Percentiles rank a stretch among this genome's conserved stretches.
These are phyloP conservation scores for Austrofundulus limnaeus DNA, from an alignment of 2,113 vertebrate species.

Conservation along the genomic window DNA sequence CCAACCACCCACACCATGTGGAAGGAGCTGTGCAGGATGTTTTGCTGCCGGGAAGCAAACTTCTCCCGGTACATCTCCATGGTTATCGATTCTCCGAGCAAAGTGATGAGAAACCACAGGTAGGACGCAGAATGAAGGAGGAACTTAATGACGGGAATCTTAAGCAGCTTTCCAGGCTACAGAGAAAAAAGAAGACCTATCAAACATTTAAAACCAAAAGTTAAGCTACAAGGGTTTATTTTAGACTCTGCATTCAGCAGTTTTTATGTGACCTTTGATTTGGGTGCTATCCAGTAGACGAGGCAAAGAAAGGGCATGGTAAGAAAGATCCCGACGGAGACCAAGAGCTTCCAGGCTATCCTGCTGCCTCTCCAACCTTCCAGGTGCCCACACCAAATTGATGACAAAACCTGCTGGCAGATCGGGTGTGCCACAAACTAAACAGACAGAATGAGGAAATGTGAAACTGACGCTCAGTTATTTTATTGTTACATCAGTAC, in stretches of 20 bases:
- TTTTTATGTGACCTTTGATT: slow-evolving; percentile 80
- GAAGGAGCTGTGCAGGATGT: slow-evolving; percentile 85
- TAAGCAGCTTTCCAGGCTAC: slow-evolving; percentile 83
- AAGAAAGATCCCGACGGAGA: slow-evolving; percentile 85
- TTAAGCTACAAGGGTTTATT: not conserved
- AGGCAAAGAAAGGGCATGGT: slow-evolving; percentile 89
- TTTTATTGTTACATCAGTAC: not conserved
- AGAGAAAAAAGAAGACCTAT: slow-evolving; percentile 6
- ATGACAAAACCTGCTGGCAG: slow-evolving; percentile 92
- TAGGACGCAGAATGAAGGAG: slow-evolving; percentile 89
- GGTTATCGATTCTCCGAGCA: slow-evolving; percentile 86
- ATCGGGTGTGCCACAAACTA: slow-evolving; percentile 92
- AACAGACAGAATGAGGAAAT: slow-evolving; percentile 1
- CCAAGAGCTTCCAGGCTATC: slow-evolving; percentile 84
- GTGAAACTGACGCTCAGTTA: not conserved
- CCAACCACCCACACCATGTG: slow-evolving; percentile 93
- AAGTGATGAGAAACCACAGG: slow-evolving; percentile 89
- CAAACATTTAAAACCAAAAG: not conserved
- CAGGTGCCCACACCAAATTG: slow-evolving; percentile 89
- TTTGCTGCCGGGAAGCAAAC: slow-evolving; percentile 81
- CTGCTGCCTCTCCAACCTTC: slow-evolving; percentile 88
- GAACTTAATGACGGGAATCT: slow-evolving; percentile 88
- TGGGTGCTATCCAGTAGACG: slow-evolving; percentile 87
- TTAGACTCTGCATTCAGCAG: not conserved
- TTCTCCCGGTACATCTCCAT: slow-evolving; percentile 83